These are phyloP conservation scores for Pyrrhosoma nymphula DNA, from an alignment of 2,888 invertebrate species.

Conservation along the genomic window DNA sequence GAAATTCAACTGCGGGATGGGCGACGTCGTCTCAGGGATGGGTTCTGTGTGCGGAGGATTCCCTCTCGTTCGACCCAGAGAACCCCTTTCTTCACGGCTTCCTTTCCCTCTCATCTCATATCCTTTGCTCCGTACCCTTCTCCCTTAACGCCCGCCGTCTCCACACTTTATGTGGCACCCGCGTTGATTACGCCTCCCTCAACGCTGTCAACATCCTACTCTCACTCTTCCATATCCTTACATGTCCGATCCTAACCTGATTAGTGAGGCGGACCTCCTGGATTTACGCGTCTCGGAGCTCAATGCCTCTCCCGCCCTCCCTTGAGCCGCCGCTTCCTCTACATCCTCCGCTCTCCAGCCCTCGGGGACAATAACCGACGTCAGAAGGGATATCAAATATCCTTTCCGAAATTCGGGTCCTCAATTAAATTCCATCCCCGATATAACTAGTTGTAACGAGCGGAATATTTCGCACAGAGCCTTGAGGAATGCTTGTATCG, in stretches of 20 bases:
- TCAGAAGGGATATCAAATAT: constrained; percentile 16
- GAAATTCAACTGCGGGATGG: background rate
- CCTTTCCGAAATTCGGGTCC: background rate
- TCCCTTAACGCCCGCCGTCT: background rate
- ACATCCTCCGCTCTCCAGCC: background rate
- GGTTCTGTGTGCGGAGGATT: background rate
- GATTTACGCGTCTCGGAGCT: constrained; percentile 9
- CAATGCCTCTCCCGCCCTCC: background rate
- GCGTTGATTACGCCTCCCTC: background rate
- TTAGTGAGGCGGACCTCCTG: constrained; percentile 46
- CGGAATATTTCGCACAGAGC: background rate
- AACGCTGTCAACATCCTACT: constrained; percentile 24
- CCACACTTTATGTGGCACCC: background rate
- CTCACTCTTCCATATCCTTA: background rate
- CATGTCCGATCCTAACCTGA: constrained; percentile 46
- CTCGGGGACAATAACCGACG: background rate
- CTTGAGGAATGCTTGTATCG: background rate
- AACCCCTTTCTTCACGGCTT: background rate
- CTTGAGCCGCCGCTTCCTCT: background rate
- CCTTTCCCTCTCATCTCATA: background rate
- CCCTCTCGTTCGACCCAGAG: background rate
- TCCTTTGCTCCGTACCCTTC: background rate
- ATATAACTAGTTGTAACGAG: background rate
- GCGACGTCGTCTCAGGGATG: background rate
- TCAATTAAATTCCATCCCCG: background rate